phyloP scores from a whole-genome alignment of 2,888 invertebrate genomes.

The Heliconius ethilla region DNA sequence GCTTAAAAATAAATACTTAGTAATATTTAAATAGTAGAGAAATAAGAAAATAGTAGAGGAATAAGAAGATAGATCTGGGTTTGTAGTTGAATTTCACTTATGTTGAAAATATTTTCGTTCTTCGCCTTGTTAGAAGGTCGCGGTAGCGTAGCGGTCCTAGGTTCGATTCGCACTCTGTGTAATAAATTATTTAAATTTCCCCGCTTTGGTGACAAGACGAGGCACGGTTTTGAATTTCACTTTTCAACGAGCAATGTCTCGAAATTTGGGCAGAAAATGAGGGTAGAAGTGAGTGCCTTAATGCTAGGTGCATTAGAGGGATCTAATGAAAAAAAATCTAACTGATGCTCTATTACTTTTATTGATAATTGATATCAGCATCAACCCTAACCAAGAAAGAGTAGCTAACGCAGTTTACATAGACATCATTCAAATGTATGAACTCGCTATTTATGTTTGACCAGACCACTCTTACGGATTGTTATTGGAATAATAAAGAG shows the following conservation, averaged over 20 bases:
- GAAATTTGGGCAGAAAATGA: not conserved
- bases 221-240: too few species aligned
- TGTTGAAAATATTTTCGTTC: not conserved
- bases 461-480: slow-evolving; percentile 81
- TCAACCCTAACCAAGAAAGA: slow-evolving; percentile 67
- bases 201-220: too few species aligned
- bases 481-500: slow-evolving; percentile 82
- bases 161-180: too few species aligned
- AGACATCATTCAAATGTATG: slow-evolving; percentile 81
- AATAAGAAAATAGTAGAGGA: not conserved
- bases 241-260: not conserved
- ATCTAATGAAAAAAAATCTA: not conserved
- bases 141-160: too few species aligned
- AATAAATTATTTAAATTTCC: too few species aligned
- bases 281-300: not conserved
- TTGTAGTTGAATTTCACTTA: not conserved
- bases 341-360: not conserved
- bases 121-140: not conserved
- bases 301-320: not conserved
- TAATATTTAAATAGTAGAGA: not conserved
- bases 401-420: slow-evolving; percentile 75
- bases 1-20: not conserved
- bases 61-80: not conserved
- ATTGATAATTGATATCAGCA: not conserved
- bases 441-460: slow-evolving; percentile 81